These are phyloP conservation scores for Eublepharis macularius DNA, from an alignment of 2,113 vertebrate species.

Conservation along the genomic window DNA sequence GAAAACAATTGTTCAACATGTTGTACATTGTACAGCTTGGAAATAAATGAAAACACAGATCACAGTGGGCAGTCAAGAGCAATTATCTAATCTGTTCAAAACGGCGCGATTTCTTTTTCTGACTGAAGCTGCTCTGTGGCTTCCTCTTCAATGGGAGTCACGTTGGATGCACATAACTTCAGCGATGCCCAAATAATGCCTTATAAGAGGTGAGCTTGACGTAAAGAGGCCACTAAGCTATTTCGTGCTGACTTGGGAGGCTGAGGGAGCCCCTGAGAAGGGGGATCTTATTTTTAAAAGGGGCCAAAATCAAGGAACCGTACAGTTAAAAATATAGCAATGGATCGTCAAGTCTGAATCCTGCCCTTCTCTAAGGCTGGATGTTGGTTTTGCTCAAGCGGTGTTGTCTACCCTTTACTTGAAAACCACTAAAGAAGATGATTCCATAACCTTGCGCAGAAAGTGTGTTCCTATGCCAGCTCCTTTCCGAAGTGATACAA, in stretches of 20 bases:
- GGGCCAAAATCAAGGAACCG: background rate
- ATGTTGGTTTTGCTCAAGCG: background rate
- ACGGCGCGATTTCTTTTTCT: slow-evolving; percentile 64
- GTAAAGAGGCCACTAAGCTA: background rate
- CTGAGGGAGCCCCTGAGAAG: background rate
- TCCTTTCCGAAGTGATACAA: slow-evolving; percentile 13
- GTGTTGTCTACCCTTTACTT: background rate
- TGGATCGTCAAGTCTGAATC: too few species aligned
- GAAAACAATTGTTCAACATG: slow-evolving; percentile 74
- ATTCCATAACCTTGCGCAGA: background rate
- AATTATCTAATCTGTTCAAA: slow-evolving; percentile 74
- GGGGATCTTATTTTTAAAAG: background rate
- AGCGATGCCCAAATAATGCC: background rate
- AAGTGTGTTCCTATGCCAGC: background rate
- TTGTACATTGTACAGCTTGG: slow-evolving; percentile 70
- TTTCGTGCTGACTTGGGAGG: background rate
- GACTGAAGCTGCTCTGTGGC: slow-evolving; percentile 46
- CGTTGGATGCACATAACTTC: slow-evolving; percentile 26
- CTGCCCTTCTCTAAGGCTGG: too few species aligned
- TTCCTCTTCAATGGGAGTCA: slow-evolving; percentile 52
- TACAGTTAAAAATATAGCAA: background rate
- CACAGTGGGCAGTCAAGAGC: slow-evolving; percentile 69
- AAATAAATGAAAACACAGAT: slow-evolving; percentile 77
- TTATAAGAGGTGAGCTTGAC: background rate
- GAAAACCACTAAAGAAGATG: background rate